Evolutionary conservation across 92 coral and sea anemone genomes (phyloP).

Genomic region (Epizoanthus stellaris): DNA sequence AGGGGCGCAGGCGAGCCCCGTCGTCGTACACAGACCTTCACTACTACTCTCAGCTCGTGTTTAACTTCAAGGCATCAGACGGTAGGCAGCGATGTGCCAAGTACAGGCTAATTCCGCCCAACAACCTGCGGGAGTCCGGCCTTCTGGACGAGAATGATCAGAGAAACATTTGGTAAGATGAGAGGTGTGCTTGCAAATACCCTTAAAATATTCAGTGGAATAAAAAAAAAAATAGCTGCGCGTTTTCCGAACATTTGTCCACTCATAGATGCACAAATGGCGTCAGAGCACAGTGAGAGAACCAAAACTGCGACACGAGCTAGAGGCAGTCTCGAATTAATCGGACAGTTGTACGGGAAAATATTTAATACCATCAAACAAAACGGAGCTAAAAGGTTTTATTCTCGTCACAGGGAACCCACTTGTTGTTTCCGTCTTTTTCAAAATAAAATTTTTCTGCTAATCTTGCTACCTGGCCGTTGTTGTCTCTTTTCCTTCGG

Average conservation of each 20-base stretch:
- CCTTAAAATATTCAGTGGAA: neutral
- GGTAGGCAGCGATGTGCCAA: slow-evolving; percentile 50
- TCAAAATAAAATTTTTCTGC: no score
- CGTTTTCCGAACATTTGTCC: no score
- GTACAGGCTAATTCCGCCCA: slow-evolving; percentile 59
- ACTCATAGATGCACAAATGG: no score
- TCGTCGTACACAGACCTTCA: slow-evolving; percentile 52
- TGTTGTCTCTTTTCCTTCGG: no score
- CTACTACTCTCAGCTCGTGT: slow-evolving; percentile 62
- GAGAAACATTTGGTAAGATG: slow-evolving; percentile 54
- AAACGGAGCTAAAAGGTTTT: neutral
- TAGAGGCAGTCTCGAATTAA: neutral
- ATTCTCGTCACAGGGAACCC: no score
- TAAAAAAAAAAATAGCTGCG: no score
- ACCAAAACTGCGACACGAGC: neutral
- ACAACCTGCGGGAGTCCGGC: slow-evolving; percentile 50
- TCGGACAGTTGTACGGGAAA: neutral
- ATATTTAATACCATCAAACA: no score
- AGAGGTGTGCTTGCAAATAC: neutral
- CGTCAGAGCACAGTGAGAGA: neutral
- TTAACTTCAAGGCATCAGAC: slow-evolving; percentile 50
- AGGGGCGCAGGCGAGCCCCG: slow-evolving; percentile 40
- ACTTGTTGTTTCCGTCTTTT: no score
- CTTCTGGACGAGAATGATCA: slow-evolving; percentile 53
- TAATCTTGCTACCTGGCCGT: no score